A percentile compares a stretch with the other conserved stretches of the same genome.
phyloP scores from a whole-genome alignment of 1,140 invertebrate species.

The Metaphire vulgaris region DNA sequence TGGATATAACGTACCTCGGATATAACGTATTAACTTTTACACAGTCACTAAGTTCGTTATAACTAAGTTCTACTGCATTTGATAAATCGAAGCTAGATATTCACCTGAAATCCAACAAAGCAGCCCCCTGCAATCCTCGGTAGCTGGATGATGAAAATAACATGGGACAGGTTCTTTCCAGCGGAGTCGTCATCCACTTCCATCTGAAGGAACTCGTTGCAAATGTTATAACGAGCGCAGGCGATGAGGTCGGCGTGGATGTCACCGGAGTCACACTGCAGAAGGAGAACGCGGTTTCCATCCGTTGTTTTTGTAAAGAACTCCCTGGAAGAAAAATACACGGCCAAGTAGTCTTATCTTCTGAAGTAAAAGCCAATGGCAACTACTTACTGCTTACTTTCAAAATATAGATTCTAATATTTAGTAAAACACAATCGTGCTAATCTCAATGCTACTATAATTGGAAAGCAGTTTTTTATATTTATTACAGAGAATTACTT shows the following conservation, averaged over 20 bases:
- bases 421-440: too few species aligned
- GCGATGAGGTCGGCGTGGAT: conserved; percentile 40
- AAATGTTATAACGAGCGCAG: conserved; percentile 40
- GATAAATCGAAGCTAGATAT: too few species aligned
- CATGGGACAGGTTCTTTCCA: conserved; percentile 23
- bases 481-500: too few species aligned
- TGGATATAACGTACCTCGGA: too few species aligned
- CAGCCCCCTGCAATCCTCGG: conserved; percentile 37
- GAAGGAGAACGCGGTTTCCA: conserved; percentile 36
- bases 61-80: too few species aligned
- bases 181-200: neutral
- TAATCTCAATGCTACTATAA: too few species aligned
- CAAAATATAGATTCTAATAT: too few species aligned
- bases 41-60: too few species aligned
- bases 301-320: conserved; percentile 28
- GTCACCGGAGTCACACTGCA: conserved; percentile 45
- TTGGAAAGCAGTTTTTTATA: too few species aligned
- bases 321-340: conserved; percentile 27
- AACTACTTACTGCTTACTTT: too few species aligned
- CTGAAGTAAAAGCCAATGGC: too few species aligned
- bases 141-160: conserved; percentile 43
- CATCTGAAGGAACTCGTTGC: conserved; percentile 34
- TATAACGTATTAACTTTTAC: too few species aligned
- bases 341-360: neutral
- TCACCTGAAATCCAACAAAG: conserved; percentile 44